Conservation (phyloP, 2,797 vertebrate genomes). For the Vipera ursinii region DNA sequence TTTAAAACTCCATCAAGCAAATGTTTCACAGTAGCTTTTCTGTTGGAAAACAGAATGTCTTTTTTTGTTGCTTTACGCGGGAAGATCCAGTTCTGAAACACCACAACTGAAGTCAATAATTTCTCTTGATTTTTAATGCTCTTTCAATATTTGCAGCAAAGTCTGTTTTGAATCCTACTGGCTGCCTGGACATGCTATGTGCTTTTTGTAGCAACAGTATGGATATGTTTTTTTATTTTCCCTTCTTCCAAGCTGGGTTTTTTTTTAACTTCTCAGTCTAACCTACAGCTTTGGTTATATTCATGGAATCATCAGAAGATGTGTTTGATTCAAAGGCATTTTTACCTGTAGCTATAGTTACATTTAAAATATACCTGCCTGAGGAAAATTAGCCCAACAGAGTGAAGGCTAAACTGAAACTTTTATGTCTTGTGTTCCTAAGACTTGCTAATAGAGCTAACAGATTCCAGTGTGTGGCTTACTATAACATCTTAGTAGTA, state of each 20-base stretch:
- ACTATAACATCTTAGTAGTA: not conserved
- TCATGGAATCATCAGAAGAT: not conserved
- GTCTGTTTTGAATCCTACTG: not conserved
- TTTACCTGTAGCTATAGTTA: not conserved
- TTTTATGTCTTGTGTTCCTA: not conserved
- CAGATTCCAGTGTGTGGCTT: not conserved
- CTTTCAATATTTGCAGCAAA: not conserved
- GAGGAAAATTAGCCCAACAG: not conserved
- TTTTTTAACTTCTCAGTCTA: not conserved
- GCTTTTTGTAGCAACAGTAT: not conserved
- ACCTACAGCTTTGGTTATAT: not conserved
- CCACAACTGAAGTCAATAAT: not conserved
- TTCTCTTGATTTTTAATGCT: not conserved
- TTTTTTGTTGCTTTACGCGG: not conserved
- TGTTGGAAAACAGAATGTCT: not conserved
- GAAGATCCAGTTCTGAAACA: conserved; percentile 1
- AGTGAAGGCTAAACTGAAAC: not conserved
- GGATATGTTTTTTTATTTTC: not conserved
- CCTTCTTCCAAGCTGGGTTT: not conserved
- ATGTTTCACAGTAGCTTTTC: not conserved
- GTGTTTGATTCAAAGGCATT: not conserved
- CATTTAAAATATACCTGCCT: not conserved
- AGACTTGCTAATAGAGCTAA: not conserved
- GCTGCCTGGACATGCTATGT: not conserved
- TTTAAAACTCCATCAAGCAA: not conserved